phyloP scores from a whole-genome alignment of 2,888 invertebrate species.

The Melinaea menophilus region DNA sequence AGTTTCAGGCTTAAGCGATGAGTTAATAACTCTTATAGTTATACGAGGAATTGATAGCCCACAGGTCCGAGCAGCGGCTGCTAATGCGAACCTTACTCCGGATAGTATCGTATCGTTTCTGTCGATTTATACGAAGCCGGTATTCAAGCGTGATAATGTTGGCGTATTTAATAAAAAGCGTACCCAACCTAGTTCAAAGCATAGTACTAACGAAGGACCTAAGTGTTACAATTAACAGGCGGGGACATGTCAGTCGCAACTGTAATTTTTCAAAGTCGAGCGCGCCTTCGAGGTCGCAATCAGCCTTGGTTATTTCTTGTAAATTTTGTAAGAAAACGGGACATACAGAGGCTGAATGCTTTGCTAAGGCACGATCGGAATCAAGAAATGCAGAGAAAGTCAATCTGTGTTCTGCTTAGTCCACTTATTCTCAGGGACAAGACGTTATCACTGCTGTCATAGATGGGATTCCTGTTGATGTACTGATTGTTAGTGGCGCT shows the following conservation, averaged over 20 bases:
- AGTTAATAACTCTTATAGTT: slow-evolving; percentile 11
- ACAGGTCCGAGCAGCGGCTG: too few species aligned
- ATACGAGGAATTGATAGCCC: slow-evolving; percentile 6
- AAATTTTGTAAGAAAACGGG: slow-evolving; percentile 14
- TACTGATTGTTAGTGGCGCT: too few species aligned
- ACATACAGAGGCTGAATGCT: slow-evolving; percentile 8
- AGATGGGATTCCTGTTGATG: too few species aligned
- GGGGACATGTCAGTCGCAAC: neutral
- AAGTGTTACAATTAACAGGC: neutral
- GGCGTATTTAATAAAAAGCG: too few species aligned
- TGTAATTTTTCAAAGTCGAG: neutral
- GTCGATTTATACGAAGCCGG: too few species aligned
- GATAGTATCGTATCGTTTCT: too few species aligned
- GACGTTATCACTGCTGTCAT: too few species aligned
- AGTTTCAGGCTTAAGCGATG: slow-evolving; percentile 20
- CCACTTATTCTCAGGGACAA: neutral
- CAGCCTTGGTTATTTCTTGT: slow-evolving; percentile 1
- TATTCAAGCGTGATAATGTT: too few species aligned
- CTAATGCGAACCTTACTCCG: too few species aligned
- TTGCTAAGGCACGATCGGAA: slow-evolving; percentile 4
- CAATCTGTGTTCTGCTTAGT: neutral
- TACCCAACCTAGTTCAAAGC: neutral
- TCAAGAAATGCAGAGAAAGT: neutral
- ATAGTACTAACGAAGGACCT: slow-evolving; percentile 4
- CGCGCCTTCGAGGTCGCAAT: neutral